These are phyloP conservation scores for Muricea muricata DNA, from an alignment of 92 coral and sea anemone genomes.

Conservation along the genomic window DNA sequence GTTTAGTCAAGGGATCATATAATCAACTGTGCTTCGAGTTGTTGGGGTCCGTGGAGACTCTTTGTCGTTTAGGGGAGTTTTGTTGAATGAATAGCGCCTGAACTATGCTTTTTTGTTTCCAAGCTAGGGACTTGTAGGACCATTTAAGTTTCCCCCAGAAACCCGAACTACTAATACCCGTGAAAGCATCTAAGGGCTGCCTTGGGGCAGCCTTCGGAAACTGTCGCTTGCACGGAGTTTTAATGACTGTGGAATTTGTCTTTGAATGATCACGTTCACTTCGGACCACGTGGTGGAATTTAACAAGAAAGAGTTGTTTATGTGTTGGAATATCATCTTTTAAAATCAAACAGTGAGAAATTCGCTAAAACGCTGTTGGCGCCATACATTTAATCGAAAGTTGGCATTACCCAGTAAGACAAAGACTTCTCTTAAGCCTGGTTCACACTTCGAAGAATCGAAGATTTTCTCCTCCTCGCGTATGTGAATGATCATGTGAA, in stretches of 20 bases:
- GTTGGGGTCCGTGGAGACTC: slow-evolving; percentile 32
- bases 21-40: slow-evolving; percentile 57
- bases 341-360: slow-evolving; percentile 51
- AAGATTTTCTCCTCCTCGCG: no score
- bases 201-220: background rate
- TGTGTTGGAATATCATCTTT: slow-evolving; percentile 36
- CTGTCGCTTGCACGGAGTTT: slow-evolving; percentile 10
- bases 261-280: slow-evolving; percentile 25
- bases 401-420: slow-evolving; percentile 68
- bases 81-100: slow-evolving; percentile 37
- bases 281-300: slow-evolving; percentile 22
- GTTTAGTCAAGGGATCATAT: slow-evolving; percentile 42
- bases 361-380: slow-evolving; percentile 64
- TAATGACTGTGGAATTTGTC: slow-evolving; percentile 18
- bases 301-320: slow-evolving; percentile 22
- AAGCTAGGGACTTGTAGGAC: slow-evolving; percentile 31
- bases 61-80: slow-evolving; percentile 33
- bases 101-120: slow-evolving; percentile 49
- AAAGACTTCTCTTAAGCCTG: slow-evolving; percentile 61
- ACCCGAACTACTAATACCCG: background rate
- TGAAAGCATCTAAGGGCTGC: slow-evolving; percentile 32
- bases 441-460: slow-evolving; percentile 53
- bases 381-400: slow-evolving; percentile 65
- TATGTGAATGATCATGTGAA: no score
- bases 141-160: slow-evolving; percentile 18